phyloP scores from a whole-genome alignment of 2,797 vertebrate species.

The Lophotriccus pileatus region DNA sequence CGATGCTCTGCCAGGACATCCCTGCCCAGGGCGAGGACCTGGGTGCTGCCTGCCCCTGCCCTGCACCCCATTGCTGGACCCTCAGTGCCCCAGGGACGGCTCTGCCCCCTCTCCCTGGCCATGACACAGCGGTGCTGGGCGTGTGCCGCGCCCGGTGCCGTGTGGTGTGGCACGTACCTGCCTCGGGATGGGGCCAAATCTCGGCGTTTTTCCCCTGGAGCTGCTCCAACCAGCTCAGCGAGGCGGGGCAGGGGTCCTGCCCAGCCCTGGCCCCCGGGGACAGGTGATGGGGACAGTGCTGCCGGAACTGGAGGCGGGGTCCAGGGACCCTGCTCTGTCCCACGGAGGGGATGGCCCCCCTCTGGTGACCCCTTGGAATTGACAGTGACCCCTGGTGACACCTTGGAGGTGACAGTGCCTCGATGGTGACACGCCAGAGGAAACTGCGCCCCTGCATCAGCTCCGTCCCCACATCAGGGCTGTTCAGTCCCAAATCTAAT shows the following conservation, averaged over 20 bases:
- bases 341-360: not conserved
- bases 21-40: not conserved
- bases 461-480: not conserved
- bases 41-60: not conserved
- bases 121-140: fast-evolving
- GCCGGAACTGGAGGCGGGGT: not conserved
- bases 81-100: not conserved
- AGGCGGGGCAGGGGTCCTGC: no score
- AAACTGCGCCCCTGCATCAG: fast-evolving
- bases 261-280: not conserved
- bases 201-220: not conserved
- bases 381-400: not conserved
- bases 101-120: fast-evolving
- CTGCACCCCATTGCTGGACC: not conserved
- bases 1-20: not conserved
- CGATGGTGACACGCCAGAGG: not conserved
- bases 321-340: no score
- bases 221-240: not conserved
- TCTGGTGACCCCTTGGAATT: not conserved
- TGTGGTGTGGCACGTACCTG: fast-evolving
- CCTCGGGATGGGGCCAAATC: not conserved
- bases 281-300: not conserved
- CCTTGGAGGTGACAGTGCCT: not conserved
- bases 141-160: fast-evolving
- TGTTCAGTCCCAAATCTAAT: fast-evolving